Base-by-base conservation (phyloP, 2,888 invertebrate species). In the Acrocyrtus sp. region DNA sequence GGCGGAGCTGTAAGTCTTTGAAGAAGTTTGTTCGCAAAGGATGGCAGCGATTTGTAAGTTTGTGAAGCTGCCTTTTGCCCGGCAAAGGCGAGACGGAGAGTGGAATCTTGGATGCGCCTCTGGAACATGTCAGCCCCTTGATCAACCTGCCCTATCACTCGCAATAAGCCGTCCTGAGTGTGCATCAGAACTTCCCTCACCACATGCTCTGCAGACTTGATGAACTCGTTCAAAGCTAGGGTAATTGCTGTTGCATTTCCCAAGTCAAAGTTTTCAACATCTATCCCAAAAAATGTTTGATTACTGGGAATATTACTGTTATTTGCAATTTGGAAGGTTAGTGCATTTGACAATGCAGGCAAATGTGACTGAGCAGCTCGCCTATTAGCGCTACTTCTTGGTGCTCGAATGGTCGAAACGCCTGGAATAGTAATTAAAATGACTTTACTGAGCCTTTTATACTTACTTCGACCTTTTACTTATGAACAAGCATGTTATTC, bases 11-110 rank as follows among this genome's bases (percentile, higher is more conserved):
- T 53, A 48, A 75, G 51, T 22, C 68, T 43, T 48, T 69, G 72
- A 22, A 75, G 63, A 5, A 67, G 17, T 21, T 45, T 57, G 27
- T 75, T 75, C 8, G 65, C 60, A 12, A 60, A 53, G 1, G 61
- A 62, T 12, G 75, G 75, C 3, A 68, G 39, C 5, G 61, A 47
- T 45, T 75, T 67, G 22, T 68, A 68, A 0, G 61, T 43, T 43
- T 60, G 50, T 27, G 75, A 63, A 10, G 68, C 53, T 6, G 72
- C 53, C 29, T 54, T 72, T 53, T 75, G 75, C 12, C 75, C 75
- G 8, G 72, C 62, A 1, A 72, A 41, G 3, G 61, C 54, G 8
- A 75, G 43, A n/a, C n/a, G 19, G 17, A 72, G 50, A 2, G 43
- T 47, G 1, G 66, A 19, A 10, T 57, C 48, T 53, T 72, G 57